Evolutionary conservation across 2,888 invertebrate species (phyloP).

Genomic region (Cantharis rustica): DNA sequence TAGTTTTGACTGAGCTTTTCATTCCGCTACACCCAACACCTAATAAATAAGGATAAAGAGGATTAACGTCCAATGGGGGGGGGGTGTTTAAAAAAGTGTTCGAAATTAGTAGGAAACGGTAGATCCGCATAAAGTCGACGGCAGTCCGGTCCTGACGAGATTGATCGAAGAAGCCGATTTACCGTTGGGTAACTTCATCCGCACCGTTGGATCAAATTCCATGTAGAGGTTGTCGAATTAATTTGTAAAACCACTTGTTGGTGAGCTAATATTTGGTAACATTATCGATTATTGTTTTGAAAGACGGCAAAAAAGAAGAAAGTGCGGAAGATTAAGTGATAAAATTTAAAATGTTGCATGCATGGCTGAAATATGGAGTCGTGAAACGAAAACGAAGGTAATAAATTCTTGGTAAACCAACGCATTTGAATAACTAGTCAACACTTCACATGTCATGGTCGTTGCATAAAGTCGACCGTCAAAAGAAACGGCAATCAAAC

Average conservation of each 20-base stretch:
- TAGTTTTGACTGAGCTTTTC: too few relatives aligned
- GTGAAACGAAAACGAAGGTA: constrained; percentile 6
- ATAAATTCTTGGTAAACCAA: constrained; percentile 20
- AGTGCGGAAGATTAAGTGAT: neutral
- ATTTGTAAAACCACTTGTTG: constrained; percentile 18
- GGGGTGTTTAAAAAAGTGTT: too few relatives aligned
- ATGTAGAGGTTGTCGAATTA: constrained; percentile 27
- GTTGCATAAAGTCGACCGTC: constrained; percentile 15
- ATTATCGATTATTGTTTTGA: neutral
- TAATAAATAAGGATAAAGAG: too few relatives aligned
- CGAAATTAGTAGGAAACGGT: too few relatives aligned
- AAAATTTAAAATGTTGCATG: neutral
- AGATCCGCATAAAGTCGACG: too few relatives aligned
- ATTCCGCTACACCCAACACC: too few relatives aligned
- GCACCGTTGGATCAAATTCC: constrained; percentile 33
- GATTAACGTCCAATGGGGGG: too few relatives aligned
- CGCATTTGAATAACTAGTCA: constrained; percentile 20
- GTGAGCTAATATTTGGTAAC: neutral
- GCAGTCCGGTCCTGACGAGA: neutral
- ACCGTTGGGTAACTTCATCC: constrained; percentile 29
- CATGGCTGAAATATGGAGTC: neutral
- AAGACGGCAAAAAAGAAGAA: neutral
- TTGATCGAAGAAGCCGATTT: neutral
- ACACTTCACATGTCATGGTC: constrained; percentile 20
- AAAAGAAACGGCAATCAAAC: constrained; percentile 14